A percentile compares a stretch with the other conserved stretches of the same genome.
Evolutionary conservation across 2,113 vertebrate species (phyloP).

Genomic region (Prochilodus magdalenae): DNA sequence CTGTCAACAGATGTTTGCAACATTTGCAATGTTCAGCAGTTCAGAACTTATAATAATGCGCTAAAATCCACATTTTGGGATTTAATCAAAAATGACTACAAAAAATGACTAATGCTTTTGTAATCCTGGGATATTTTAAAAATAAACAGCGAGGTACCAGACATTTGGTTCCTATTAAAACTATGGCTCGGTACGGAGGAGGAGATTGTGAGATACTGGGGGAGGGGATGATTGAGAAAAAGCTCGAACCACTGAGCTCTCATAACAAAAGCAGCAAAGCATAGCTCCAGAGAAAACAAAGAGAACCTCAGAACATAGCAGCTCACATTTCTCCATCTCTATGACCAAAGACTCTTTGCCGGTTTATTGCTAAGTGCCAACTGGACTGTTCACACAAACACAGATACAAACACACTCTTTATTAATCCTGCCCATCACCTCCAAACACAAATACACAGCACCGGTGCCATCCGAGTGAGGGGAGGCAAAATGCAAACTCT

Average conservation of each 20-base stretch:
- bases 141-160: neutral
- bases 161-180: constrained; percentile 52
- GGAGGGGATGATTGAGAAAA: constrained; percentile 33
- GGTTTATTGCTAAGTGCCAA: constrained; percentile 42
- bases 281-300: constrained; percentile 58
- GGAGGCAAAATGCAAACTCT: neutral
- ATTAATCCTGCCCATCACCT: constrained; percentile 23
- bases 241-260: constrained; percentile 41
- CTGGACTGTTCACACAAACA: constrained; percentile 40
- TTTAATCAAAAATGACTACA: neutral
- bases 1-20: neutral
- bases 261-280: constrained; percentile 57
- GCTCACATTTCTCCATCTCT: constrained; percentile 46
- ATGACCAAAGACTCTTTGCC: constrained; percentile 3
- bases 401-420: constrained; percentile 38
- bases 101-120: neutral
- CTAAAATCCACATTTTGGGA: neutral
- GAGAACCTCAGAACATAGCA: constrained; percentile 41
- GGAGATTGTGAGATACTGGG: constrained; percentile 22
- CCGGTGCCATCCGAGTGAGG: neutral
- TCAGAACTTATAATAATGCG: neutral
- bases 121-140: constrained; percentile 10
- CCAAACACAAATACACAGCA: constrained; percentile 27
- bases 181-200: constrained; percentile 5
- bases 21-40: neutral